These are phyloP conservation scores for Tineola bisselliella DNA, from an alignment of 2,888 invertebrate species.

Conservation along the genomic window DNA sequence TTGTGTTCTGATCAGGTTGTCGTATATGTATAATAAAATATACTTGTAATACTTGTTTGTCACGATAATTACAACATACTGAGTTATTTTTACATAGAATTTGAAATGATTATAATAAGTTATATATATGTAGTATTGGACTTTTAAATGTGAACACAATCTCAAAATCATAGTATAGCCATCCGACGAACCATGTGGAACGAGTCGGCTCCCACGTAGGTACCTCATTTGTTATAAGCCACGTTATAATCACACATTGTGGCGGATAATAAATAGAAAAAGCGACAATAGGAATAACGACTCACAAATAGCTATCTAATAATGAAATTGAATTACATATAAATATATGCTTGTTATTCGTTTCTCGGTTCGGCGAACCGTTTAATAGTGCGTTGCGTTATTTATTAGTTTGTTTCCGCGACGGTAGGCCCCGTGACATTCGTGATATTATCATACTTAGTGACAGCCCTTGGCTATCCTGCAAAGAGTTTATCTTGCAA, in stretches of 20 bases:
- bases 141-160: neutral
- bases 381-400: constrained; percentile 47
- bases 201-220: constrained; percentile 44
- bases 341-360: constrained; percentile 52
- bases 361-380: constrained; percentile 54
- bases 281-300: constrained; percentile 64
- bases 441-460: constrained; percentile 1
- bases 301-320: constrained; percentile 61
- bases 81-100: too few relatives aligned
- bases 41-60: neutral
- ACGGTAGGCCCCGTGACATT: constrained; percentile 10
- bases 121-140: neutral
- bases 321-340: constrained; percentile 62
- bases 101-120: too few relatives aligned
- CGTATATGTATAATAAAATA: neutral
- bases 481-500: neutral
- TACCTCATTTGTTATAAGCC: constrained; percentile 52
- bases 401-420: constrained; percentile 50
- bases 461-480: neutral
- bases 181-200: constrained; percentile 35
- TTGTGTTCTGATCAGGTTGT: neutral
- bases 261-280: constrained; percentile 62
- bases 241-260: constrained; percentile 65
- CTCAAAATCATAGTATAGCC: constrained; percentile 5
- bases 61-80: neutral